phyloP scores from a whole-genome alignment of 2,888 invertebrate species.

The Napeogenes sylphis region DNA sequence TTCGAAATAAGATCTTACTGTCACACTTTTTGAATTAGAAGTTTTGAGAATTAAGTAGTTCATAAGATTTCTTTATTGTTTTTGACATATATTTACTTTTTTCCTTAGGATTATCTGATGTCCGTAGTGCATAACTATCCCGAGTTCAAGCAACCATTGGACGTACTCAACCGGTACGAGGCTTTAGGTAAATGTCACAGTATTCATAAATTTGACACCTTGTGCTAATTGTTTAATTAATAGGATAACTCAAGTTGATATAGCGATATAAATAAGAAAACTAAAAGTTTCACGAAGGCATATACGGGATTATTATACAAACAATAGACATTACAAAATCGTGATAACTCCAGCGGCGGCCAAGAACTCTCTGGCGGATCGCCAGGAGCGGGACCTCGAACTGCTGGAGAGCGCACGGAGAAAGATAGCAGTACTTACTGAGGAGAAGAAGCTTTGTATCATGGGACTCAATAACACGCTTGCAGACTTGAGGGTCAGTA shows the following conservation, averaged over 20 bases:
- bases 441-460: slow-evolving; percentile 79
- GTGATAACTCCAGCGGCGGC: slow-evolving; percentile 63
- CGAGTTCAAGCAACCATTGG: slow-evolving; percentile 77
- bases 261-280: too few relatives aligned
- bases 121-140: slow-evolving; percentile 73
- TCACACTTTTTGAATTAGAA: too few relatives aligned
- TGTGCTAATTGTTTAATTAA: too few relatives aligned
- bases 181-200: slow-evolving; percentile 62
- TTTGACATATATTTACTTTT: background rate
- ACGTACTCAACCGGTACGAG: slow-evolving; percentile 81
- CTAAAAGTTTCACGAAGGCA: too few relatives aligned
- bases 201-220: too few relatives aligned
- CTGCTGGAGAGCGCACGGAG: slow-evolving; percentile 76
- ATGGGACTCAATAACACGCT: slow-evolving; percentile 81
- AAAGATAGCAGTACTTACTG: slow-evolving; percentile 78
- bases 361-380: slow-evolving; percentile 72
- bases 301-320: background rate
- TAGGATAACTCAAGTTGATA: too few relatives aligned
- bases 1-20: background rate
- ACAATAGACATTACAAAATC: background rate
- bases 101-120: slow-evolving; percentile 76
- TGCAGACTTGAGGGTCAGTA: slow-evolving; percentile 69
- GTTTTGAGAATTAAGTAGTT: too few relatives aligned
- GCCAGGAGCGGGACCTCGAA: slow-evolving; percentile 76
- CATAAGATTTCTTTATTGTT: background rate